Evolutionary conservation across 2,888 invertebrate genomes (phyloP).

Genomic region (Troides oblongomaculatus): DNA sequence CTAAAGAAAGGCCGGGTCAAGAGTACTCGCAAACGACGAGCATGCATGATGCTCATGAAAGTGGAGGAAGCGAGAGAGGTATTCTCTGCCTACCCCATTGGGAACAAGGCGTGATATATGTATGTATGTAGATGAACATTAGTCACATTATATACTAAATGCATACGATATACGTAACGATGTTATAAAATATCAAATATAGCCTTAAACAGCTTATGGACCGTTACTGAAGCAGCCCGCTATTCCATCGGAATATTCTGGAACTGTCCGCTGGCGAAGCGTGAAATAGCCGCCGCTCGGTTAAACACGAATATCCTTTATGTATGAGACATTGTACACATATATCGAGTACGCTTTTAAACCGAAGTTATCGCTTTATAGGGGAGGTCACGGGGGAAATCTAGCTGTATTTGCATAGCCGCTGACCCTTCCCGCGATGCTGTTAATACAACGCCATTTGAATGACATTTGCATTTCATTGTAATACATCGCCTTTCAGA

Average conservation of each 20-base stretch:
- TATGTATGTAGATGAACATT: too few species aligned
- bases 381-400: slow-evolving; percentile 72
- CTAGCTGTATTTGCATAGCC: slow-evolving; percentile 61
- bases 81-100: too few species aligned
- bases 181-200: slow-evolving; percentile 18
- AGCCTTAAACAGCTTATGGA: slow-evolving; percentile 24
- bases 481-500: slow-evolving; percentile 65
- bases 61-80: too few species aligned
- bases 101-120: not conserved
- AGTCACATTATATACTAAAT: not conserved
- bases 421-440: slow-evolving; percentile 61
- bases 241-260: slow-evolving; percentile 30
- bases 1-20: too few species aligned
- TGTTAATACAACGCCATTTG: slow-evolving; percentile 59
- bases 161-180: slow-evolving; percentile 3
- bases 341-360: slow-evolving; percentile 34
- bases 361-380: slow-evolving; percentile 56
- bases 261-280: slow-evolving; percentile 43
- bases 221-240: slow-evolving; percentile 40
- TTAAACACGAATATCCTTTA: slow-evolving; percentile 53
- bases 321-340: slow-evolving; percentile 40
- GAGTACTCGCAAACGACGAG: too few species aligned
- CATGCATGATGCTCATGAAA: too few species aligned
- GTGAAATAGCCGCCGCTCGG: slow-evolving; percentile 52
- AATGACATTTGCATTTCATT: slow-evolving; percentile 76